Base-by-base conservation (phyloP, 2,797 vertebrate genomes). In the Artibeus jamaicensis region DNA sequence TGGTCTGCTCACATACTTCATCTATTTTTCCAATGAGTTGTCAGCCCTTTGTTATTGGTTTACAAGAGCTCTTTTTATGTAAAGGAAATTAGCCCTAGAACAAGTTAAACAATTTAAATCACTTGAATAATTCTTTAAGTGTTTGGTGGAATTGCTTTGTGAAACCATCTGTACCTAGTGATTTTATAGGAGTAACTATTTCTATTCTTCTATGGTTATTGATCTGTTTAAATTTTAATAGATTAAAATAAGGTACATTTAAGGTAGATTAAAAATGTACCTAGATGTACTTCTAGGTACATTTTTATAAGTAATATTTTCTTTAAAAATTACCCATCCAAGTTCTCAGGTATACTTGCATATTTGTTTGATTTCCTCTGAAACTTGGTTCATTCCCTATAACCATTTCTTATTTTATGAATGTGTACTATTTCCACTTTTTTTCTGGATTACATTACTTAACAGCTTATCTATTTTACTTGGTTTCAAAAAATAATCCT, bases 301-400 rank as follows among this genome's bases (percentile, higher is more conserved):
- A 81, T 18, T 90, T 90, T 37, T 57, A 68, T 57, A 73, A 37
- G 8, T 74, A 70, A n/a, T 37, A 19, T 86, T 92, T 92, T 90
- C 53, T 85, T 81, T 48, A 50, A 88, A 68, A 95, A 71, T 62
- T 34, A 39, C 70, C 32, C 5, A 22, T 24, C 12, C 1, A 76
- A 11, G 3, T 74, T 55, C 37, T 93, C 59, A 85, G 71, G 15
- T 34, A 85, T n/a, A 59, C 57, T 71, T 88, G 44, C 29, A 34
- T 29, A 88, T 48, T 79, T n/a, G n/a, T 90, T 94, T 81, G 24
- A 96, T 68, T 91, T 93, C 39, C 39, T 91, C 59, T 85, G 67
- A 84, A 88, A 71, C 32, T 44, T 11, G 26, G 9, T 39, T 89
- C 87, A 50, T 79, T 79, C 29, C 37, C 22, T n/a, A 48, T 65